phyloP scores from a whole-genome alignment of 2,888 invertebrate genomes.

The Aplocera efformata region DNA sequence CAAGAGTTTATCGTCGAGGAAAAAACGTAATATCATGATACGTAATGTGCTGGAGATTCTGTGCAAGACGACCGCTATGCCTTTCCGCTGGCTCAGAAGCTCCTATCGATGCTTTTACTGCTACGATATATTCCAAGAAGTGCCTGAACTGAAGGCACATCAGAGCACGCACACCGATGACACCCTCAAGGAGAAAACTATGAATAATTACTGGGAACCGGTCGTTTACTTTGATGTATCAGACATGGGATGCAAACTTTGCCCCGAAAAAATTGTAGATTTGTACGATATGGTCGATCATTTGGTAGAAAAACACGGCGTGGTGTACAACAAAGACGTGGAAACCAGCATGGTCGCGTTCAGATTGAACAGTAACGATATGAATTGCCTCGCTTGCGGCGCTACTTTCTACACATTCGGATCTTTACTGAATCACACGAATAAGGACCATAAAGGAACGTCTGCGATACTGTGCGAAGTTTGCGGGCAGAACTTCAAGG shows the following conservation, averaged over 20 bases:
- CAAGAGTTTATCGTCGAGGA: conserved; percentile 41
- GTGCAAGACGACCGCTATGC: conserved; percentile 62
- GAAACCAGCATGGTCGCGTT: conserved; percentile 68
- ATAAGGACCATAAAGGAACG: conserved; percentile 68
- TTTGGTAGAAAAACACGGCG: conserved; percentile 50
- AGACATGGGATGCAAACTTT: conserved; percentile 54
- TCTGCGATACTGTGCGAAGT: conserved; percentile 66
- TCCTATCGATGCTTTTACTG: conserved; percentile 73
- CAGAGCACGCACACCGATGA: conserved; percentile 51
- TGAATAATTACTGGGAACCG: conserved; percentile 70
- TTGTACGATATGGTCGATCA: conserved; percentile 65
- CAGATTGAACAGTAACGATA: conserved; percentile 57
- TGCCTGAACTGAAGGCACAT: conserved; percentile 57
- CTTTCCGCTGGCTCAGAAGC: conserved; percentile 70
- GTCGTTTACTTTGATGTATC: conserved; percentile 66
- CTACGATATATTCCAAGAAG: conserved; percentile 71
- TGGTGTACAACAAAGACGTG: conserved; percentile 62
- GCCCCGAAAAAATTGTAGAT: conserved; percentile 50
- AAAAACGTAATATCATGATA: conserved; percentile 60
- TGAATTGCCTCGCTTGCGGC: conserved; percentile 60
- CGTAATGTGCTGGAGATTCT: conserved; percentile 62
- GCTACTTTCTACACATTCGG: conserved; percentile 66
- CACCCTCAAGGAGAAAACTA: conserved; percentile 53
- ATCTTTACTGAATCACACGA: conserved; percentile 63
- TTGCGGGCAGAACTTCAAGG: conserved; percentile 70